Evolutionary conservation across 2,888 invertebrate genomes (phyloP).

Genomic region (Vandiemenella viatica): DNA sequence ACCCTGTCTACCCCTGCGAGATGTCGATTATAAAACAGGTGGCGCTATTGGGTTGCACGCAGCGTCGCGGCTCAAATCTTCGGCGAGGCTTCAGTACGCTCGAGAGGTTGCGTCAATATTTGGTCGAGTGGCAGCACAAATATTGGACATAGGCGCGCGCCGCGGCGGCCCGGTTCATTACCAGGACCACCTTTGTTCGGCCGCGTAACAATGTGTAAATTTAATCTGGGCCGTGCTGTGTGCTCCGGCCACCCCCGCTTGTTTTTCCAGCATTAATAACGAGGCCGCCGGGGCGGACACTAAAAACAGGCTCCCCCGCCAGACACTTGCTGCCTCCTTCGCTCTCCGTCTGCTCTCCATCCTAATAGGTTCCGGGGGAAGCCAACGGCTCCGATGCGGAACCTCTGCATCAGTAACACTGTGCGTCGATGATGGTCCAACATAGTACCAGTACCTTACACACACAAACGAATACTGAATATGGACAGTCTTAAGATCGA

Average conservation of each 20-base stretch:
- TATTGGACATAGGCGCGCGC: conserved; percentile 11
- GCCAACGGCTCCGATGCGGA: too few species aligned
- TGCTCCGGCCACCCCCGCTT: conserved; percentile 1
- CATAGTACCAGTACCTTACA: too few species aligned
- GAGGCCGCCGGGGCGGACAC: conserved; percentile 1
- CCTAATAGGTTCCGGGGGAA: too few species aligned
- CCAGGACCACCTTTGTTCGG: conserved; percentile 12
- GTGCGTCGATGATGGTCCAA: too few species aligned
- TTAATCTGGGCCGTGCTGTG: conserved; percentile 9
- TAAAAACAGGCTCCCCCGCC: too few species aligned
- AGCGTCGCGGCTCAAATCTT: conserved; percentile 2
- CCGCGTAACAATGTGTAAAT: conserved; percentile 15
- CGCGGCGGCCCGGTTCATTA: conserved; percentile 13
- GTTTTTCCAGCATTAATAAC: conserved; percentile 14
- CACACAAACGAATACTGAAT: too few species aligned
- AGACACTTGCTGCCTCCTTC: too few species aligned
- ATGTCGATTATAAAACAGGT: conserved; percentile 5
- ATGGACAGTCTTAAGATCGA: too few species aligned
- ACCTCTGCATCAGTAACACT: too few species aligned
- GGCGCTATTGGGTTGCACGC: background rate
- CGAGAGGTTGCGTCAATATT: conserved; percentile 12
- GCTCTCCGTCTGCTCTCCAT: too few species aligned
- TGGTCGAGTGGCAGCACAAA: conserved; percentile 8
- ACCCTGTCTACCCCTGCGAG: too few species aligned
- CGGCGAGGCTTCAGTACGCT: too few species aligned